Conservation (phyloP, 2,888 invertebrate species). For the Icerya purchasi region DNA sequence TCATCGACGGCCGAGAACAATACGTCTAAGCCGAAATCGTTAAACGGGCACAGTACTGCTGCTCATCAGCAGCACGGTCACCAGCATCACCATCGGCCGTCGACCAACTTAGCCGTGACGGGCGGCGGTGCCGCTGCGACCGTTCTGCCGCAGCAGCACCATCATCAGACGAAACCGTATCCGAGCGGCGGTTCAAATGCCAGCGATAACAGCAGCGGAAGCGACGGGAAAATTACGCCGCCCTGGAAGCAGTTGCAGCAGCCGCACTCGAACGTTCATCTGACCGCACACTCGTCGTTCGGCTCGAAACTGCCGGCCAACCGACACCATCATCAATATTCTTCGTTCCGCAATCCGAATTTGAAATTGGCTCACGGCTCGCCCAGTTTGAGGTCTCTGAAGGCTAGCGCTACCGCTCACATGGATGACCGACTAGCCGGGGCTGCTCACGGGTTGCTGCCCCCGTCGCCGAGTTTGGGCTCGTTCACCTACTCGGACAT, state of each 20-base stretch:
- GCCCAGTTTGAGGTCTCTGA: conserved; percentile 16
- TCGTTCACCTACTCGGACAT: conserved; percentile 5
- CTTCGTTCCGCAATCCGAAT: background rate
- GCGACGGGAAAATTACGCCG: conserved; percentile 16
- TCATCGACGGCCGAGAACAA: no score
- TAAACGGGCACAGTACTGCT: background rate
- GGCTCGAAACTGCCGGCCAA: background rate
- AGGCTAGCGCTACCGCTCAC: background rate
- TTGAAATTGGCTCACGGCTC: conserved; percentile 8
- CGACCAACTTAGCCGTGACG: no score
- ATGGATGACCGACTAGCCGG: conserved; percentile 1
- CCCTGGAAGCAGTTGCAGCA: background rate
- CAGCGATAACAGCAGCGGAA: conserved; percentile 15
- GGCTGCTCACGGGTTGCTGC: background rate
- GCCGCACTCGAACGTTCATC: background rate
- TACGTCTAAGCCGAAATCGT: no score
- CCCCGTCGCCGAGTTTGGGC: conserved; percentile 9
- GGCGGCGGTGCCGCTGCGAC: conserved; percentile 2
- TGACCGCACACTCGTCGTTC: background rate
- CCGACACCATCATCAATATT: background rate
- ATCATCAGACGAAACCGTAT: conserved; percentile 4
- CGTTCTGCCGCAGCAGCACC: conserved; percentile 7
- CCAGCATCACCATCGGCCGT: background rate
- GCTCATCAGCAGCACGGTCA: background rate
- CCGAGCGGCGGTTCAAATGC: background rate